Evolutionary conservation across 2,888 invertebrate species (phyloP), one percentile per base, ranked within the genome.

Genomic region (Scaeva pyrastri): DNA sequence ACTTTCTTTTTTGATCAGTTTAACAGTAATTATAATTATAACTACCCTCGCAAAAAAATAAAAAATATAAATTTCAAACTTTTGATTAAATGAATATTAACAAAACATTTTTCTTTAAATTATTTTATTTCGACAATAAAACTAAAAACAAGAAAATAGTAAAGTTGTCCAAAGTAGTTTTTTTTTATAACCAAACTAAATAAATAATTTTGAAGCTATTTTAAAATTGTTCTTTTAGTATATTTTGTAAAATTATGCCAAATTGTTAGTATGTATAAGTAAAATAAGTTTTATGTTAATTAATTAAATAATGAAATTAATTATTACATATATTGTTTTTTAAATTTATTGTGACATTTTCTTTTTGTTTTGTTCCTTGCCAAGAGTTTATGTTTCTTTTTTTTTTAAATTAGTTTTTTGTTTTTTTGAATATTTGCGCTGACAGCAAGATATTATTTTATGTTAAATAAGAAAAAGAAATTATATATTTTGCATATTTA

Each of bases 81-180:
- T 71, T 74, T 52, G 19, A 62, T 86, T 73, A 5, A 31, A 70
- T 80, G 80, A 72, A 85, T 85, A 80, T 80, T 80, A 85, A 85
- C 68, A 80, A 75, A 75, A 79, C 66, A 56, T 58, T 45, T 62
- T 7, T 26, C 39, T 41, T 76, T 72, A 14, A 31, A 31, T 31
- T 31, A 14, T 14, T 52, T 26, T 11, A 14, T 31, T 31, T 31
- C 14, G 21, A 52, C 21, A 52, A 23, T 52, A 52, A 52, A 1
- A 52, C 7, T 52, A 8, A 60, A 19, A 60, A 45, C 0, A 11
- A 0, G 26, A 45, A 45, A 8, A 16, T 19, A 11, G 60, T 50
- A 48, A 14, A 52, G 75, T 85, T 85, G 75, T 80, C 75, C 75
- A 55, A 76, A 66, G 68, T 68, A 60, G 39, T 41, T 12, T 43